Conservation (phyloP, 2,797 vertebrate genomes). For the Manis pentadactyla region DNA sequence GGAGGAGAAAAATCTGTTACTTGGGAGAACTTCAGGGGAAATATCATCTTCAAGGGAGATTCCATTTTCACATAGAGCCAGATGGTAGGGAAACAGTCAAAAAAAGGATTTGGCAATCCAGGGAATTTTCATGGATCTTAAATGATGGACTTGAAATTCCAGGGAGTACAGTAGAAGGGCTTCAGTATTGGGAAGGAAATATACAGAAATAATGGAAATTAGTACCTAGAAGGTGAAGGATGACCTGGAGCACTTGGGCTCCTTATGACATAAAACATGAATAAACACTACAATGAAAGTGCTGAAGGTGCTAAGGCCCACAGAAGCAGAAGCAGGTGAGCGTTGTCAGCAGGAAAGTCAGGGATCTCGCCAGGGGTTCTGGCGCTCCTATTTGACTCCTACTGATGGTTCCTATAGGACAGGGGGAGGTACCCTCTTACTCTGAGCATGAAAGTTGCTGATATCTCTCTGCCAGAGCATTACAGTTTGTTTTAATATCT, state of each 20-base stretch:
- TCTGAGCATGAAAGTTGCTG: background rate
- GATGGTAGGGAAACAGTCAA: background rate
- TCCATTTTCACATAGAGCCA: background rate
- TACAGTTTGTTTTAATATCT: background rate
- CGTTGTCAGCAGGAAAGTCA: background rate
- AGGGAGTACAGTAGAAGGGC: background rate
- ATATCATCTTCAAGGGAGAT: background rate
- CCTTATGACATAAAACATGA: background rate
- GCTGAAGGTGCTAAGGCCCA: background rate
- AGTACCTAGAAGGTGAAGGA: background rate
- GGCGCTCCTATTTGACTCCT: background rate
- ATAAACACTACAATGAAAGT: background rate
- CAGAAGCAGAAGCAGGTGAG: background rate
- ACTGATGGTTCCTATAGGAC: background rate
- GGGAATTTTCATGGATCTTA: background rate
- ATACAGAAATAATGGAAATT: constrained; percentile 3
- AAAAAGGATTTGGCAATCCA: background rate
- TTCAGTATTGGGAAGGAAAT: background rate
- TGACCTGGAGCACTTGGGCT: background rate
- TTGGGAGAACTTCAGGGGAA: background rate
- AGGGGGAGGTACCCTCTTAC: background rate
- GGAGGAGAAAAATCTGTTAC: background rate
- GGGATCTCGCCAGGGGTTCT: background rate
- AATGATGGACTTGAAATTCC: background rate
- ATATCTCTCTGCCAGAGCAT: background rate